These are phyloP conservation scores for Pollachius pollachius DNA, from an alignment of 2,113 vertebrate species.

Conservation along the genomic window DNA sequence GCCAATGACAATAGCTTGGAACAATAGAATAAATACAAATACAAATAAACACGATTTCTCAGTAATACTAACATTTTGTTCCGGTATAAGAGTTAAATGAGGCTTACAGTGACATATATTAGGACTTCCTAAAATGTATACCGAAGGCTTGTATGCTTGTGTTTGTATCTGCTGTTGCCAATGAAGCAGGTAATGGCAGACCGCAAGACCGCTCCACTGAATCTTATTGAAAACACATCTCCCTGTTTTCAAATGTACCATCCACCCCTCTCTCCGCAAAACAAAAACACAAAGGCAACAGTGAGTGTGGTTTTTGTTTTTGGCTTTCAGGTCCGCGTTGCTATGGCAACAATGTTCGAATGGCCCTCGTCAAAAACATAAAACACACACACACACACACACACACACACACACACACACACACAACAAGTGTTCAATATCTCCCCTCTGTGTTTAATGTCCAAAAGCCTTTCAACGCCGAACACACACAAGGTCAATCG, in stretches of 20 bases:
- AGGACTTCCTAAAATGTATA: not conserved
- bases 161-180: not conserved
- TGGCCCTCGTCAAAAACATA: constrained; percentile 43
- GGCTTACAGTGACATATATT: not conserved
- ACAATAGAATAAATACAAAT: too few species aligned
- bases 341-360: constrained; percentile 51
- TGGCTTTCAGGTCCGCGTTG: constrained; percentile 28
- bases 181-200: constrained; percentile 20
- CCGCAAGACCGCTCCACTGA: not conserved
- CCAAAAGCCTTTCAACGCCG: constrained; percentile 39
- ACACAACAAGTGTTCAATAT: constrained; percentile 39
- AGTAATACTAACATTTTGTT: too few species aligned
- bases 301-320: constrained; percentile 26
- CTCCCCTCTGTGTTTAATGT: constrained; percentile 37
- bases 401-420: too few species aligned
- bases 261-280: constrained; percentile 10
- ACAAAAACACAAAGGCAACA: not conserved
- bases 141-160: too few species aligned
- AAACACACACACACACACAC: too few species aligned
- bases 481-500: constrained; percentile 31
- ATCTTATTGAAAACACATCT: constrained; percentile 30
- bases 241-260: constrained; percentile 27
- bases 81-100: not conserved
- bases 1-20: too few species aligned
- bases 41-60: too few species aligned